Percentiles rank a stretch among this genome's conserved stretches.
Evolutionary conservation across 2,113 vertebrate genomes (phyloP).

Genomic region (Sinosuthora webbiana): DNA sequence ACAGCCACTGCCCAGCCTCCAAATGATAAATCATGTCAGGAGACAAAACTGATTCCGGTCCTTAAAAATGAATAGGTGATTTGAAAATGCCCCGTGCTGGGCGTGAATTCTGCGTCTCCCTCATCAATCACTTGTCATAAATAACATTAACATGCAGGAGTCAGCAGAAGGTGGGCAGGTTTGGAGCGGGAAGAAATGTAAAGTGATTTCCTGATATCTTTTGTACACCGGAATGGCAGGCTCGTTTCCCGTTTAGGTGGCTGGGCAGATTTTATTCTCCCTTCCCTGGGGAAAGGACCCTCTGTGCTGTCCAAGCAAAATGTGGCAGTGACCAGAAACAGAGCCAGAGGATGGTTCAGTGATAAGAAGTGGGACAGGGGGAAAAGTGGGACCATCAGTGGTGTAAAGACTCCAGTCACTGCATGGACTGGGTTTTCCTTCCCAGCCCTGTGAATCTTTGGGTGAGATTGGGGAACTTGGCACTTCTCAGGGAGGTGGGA

Average conservation of each 20-base stretch:
- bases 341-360: not conserved
- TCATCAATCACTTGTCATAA: slow-evolving; percentile 65
- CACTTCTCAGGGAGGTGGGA: not conserved
- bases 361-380: not conserved
- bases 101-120: slow-evolving; percentile 21
- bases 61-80: slow-evolving; percentile 67
- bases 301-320: not conserved
- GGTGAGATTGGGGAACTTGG: not conserved
- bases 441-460: not conserved
- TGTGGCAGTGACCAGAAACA: not conserved
- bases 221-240: not conserved
- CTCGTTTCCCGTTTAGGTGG: not conserved
- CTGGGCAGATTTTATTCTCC: not conserved
- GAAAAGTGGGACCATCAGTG: not conserved
- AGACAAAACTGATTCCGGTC: slow-evolving; percentile 35
- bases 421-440: not conserved
- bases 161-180: slow-evolving; percentile 19
- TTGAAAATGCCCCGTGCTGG: slow-evolving; percentile 40
- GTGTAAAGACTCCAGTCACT: not conserved
- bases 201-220: slow-evolving; percentile 35
- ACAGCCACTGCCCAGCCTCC: not conserved
- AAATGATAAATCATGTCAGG: slow-evolving; percentile 54
- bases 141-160: slow-evolving; percentile 57
- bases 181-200: not conserved
- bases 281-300: not conserved